These are phyloP conservation scores for Patiria miniata DNA, from an alignment of 35 echinoderm and acorn worm species.

Conservation along the genomic window DNA sequence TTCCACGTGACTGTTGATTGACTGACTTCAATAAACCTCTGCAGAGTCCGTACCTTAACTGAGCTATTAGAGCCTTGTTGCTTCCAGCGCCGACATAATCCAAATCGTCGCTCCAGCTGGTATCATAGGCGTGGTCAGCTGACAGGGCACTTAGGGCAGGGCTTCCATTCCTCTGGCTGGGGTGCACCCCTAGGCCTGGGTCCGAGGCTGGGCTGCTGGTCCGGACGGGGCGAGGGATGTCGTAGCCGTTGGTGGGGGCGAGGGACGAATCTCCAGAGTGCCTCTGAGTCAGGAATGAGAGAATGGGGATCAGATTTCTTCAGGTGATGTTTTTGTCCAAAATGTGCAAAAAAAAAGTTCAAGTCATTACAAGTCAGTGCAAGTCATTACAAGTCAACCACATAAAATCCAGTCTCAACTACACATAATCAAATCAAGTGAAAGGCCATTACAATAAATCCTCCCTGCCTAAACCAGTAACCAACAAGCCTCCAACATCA, in stretches of 20 bases:
- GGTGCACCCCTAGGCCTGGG: background rate
- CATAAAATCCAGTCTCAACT: too few relatives aligned
- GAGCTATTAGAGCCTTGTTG: conserved; percentile 12
- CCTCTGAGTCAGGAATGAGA: background rate
- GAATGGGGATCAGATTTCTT: too few relatives aligned
- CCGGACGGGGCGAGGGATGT: background rate
- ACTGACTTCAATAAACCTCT: too few relatives aligned
- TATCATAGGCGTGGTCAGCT: background rate
- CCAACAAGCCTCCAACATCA: too few relatives aligned
- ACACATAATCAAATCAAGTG: too few relatives aligned
- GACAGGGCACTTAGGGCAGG: background rate
- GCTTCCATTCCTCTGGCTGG: background rate
- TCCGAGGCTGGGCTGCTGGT: conserved; percentile 1
- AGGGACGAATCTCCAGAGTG: background rate
- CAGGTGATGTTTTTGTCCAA: too few relatives aligned
- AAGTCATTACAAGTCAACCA: too few relatives aligned
- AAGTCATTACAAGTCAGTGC: too few relatives aligned
- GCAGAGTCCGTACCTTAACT: background rate
- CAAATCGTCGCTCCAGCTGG: background rate
- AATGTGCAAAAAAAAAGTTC: too few relatives aligned
- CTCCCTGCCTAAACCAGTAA: too few relatives aligned
- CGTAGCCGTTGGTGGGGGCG: background rate
- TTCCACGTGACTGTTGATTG: too few relatives aligned
- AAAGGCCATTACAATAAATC: too few relatives aligned
- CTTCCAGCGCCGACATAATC: background rate